Percentiles rank a stretch among this genome's conserved stretches.
Conservation (phyloP, 1,140 invertebrate species). For the Leptinotarsa lineolata region DNA sequence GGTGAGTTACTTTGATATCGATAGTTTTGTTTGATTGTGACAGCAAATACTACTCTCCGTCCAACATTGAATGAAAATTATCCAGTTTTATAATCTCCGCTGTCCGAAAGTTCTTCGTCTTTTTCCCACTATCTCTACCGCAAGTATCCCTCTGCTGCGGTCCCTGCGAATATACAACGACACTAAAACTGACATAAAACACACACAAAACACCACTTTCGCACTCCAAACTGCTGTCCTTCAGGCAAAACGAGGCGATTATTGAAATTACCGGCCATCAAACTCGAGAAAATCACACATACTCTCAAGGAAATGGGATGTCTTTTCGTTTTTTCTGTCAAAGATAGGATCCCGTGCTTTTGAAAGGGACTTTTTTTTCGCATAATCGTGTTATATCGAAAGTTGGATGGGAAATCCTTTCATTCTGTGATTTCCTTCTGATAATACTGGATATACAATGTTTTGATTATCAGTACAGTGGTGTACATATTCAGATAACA, state of each 20-base stretch:
- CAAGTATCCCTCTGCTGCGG: neutral
- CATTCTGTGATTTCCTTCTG: too few species aligned
- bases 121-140: neutral
- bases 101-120: neutral
- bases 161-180: conserved; percentile 21
- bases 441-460: too few species aligned
- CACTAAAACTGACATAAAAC: conserved; percentile 30
- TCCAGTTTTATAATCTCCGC: too few species aligned
- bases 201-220: conserved; percentile 27
- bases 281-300: conserved; percentile 31
- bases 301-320: conserved; percentile 26
- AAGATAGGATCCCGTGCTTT: neutral
- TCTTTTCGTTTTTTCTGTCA: neutral
- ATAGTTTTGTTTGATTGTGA: too few species aligned
- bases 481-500: too few species aligned
- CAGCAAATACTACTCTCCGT: too few species aligned
- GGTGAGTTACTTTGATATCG: too few species aligned
- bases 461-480: too few species aligned
- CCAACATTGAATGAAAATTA: too few species aligned
- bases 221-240: conserved; percentile 21
- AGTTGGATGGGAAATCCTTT: neutral
- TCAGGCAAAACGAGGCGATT: conserved; percentile 27
- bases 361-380: neutral
- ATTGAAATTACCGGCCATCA: conserved; percentile 32
- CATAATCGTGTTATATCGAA: neutral